Conservation (phyloP, 2,888 invertebrate species). For the Eupithecia exiguata region DNA sequence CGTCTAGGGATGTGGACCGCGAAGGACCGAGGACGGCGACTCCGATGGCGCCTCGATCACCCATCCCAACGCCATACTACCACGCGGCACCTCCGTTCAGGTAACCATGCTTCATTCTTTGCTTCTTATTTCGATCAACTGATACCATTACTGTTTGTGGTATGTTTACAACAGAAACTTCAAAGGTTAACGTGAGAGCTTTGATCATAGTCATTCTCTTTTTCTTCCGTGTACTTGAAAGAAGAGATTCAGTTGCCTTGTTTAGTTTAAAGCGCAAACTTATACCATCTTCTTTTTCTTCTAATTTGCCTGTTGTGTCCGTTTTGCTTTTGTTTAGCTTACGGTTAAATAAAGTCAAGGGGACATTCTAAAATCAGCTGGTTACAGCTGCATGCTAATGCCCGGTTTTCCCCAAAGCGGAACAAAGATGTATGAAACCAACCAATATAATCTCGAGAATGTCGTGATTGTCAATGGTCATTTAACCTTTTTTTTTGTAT, state of each 20-base stretch:
- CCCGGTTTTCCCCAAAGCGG: too few relatives aligned
- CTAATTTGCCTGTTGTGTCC: too few relatives aligned
- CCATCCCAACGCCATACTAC: conserved; percentile 55
- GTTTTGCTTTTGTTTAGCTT: too few relatives aligned
- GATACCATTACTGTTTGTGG: too few relatives aligned
- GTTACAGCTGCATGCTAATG: too few relatives aligned
- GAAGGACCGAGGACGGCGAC: conserved; percentile 63
- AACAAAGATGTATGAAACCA: too few relatives aligned
- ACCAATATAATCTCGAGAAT: too few relatives aligned
- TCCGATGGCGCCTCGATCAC: conserved; percentile 73
- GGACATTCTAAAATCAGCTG: too few relatives aligned
- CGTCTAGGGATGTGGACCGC: conserved; percentile 75
- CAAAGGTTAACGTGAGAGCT: neutral
- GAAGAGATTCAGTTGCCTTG: neutral
- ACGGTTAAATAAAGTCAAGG: too few relatives aligned
- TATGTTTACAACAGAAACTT: neutral
- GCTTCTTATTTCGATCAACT: neutral
- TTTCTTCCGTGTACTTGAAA: neutral
- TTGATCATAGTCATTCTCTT: neutral
- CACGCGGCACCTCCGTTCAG: conserved; percentile 75
- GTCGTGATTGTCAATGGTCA: too few relatives aligned
- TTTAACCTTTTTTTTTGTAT: neutral
- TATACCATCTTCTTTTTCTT: too few relatives aligned
- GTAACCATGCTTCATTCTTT: conserved; percentile 54
- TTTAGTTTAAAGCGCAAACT: neutral